Base-by-base conservation (phyloP, 2,888 invertebrate genomes). In the Hydrotaea cyrtoneurina region DNA sequence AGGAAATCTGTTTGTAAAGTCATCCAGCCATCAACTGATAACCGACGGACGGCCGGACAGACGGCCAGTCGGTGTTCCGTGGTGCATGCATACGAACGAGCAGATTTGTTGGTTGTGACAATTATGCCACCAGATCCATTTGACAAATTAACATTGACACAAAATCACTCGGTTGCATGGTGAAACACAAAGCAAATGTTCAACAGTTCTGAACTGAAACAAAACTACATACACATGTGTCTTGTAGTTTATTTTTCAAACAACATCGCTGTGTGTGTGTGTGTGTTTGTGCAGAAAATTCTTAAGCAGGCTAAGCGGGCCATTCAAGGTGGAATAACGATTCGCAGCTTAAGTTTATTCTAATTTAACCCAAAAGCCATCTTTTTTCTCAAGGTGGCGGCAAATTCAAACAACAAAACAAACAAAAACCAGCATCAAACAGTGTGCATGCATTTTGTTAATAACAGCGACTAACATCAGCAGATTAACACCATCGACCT, bases 111-210 rank as follows among this genome's bases (percentile, higher is more conserved):
- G 64, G 71, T 84, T 84, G 78, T 84, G 78, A 84, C 84, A 84
- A 84, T 81, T 84, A 78, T 84, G 80, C 82, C 82, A 82, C 79
- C 81, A 78, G 75, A 80, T 84, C 80, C 85, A 80, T 43, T 80
- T 79, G 82, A 85, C 77, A 82, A 88, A 88, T 90, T 91, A 89
- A 90, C 91, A 91, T 91, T 91, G 91, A 91, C 91, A 91, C 89
- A 87, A 89, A 91, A 91, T 88, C 86, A 89, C 87, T 88, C 87
- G 73, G 77, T 73, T 74, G 78, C 82, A 84, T 77, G 78, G 73
- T 77, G 80, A 15, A 69, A 43, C 71, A 81, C 74, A 64, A 78
- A 69, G 64, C 72, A 78, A 73, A 53, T 39, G 78, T 55, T 86
- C 87, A 88, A 86, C 86, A 82, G 10, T 53, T 71, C 26, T 75